Evolutionary conservation across 1,140 invertebrate species (phyloP), one percentile per base, ranked within the genome.

Genomic region (Nautilus pompilius): DNA sequence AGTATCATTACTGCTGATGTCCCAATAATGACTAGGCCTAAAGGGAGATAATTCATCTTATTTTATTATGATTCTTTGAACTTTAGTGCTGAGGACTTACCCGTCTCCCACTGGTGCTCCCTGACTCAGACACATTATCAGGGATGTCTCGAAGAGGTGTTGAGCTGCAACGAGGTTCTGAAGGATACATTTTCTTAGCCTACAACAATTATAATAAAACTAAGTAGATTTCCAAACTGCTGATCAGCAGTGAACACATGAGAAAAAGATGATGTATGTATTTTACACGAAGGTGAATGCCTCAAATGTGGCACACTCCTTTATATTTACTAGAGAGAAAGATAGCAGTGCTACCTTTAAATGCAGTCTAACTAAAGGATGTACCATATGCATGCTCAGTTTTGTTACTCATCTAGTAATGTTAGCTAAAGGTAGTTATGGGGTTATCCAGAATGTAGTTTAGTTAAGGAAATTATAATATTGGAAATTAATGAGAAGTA

Each of bases 101-200:
- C 56, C 74, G 51, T 57, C 69, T 62, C 10, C 68, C 68, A 26
- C 70, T 71, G 24, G 62, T 68, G 58, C 74, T 78, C 8, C 75
- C 76, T 33, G 68, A 58, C 46, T 80, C 75, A n/a, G 76, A 79
- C 2, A 77, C 66, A 58, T 75, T 77, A 48, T 83, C 83, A 13
- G 74, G 66, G 17, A 75, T 63, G n/a, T 83, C 79, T 28, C 69
- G 63, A 3, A 72, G 55, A 3, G 81, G 80, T 6, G 80, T 82
- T 6, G 71, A 68, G 59, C 80, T 81, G 13, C 77, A 57, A 30
- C 72, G 63, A 13, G 68, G 64, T 45, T 76, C 65, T 22, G 65
- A 58, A 0, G 62, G 64, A 73, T 90, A 91, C 81, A 90, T 86
- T 33, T 86, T 83, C 71, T 91, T 89, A 5, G 90, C 90, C 81